Evolutionary conservation across 1,140 invertebrate genomes (phyloP), one percentile per base, ranked within the genome.

Genomic region (Zaprionus africanus): DNA sequence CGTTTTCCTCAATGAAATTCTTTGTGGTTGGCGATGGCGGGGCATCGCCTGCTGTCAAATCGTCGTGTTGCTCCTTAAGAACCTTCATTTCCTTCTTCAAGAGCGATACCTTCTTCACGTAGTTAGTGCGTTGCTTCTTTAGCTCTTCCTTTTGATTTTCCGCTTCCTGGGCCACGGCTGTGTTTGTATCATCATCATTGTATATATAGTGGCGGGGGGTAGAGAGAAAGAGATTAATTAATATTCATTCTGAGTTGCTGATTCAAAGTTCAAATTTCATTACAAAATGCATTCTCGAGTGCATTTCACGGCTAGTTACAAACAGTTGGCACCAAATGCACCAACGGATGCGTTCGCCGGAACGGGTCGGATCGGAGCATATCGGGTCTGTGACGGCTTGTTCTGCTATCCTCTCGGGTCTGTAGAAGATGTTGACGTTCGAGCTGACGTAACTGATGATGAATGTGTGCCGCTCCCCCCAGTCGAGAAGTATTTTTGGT

Each of bases 131-230:
- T 83, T 97, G 96, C 76, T 96, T 96, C 15, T 94, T 94, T 63
- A 97, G 87, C 64, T 96, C 96, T 1, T 95, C 95, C 92, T 96
- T 96, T 82, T 97, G 96, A 78, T 96, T 96, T 77, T 96, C 95
- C 82, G 96, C 94, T 93, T 97, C 96, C 79, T 96, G 95, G 78
- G 96, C 96, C 81, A 97, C 95, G 53, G 96, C 96, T 94, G 94
- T 53, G 26, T 26, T 36, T 26, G n/a, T n/a, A n/a, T 43, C 4
- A 67, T 53, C 28, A 26, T 34, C n/a, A 49, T 34, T 11, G 26
- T 58, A 71, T 51, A 64, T 65, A 28, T 49, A 70, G 46, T 59
- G 34, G 60, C 43, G 46, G 51, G 64, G 80, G 80, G 76, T 71
- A 77, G 57, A 79, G 46, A 90, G 24, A 78, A 6, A 66, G 43